Base-by-base conservation (phyloP, 2,113 vertebrate species). In the Vimba vimba region DNA sequence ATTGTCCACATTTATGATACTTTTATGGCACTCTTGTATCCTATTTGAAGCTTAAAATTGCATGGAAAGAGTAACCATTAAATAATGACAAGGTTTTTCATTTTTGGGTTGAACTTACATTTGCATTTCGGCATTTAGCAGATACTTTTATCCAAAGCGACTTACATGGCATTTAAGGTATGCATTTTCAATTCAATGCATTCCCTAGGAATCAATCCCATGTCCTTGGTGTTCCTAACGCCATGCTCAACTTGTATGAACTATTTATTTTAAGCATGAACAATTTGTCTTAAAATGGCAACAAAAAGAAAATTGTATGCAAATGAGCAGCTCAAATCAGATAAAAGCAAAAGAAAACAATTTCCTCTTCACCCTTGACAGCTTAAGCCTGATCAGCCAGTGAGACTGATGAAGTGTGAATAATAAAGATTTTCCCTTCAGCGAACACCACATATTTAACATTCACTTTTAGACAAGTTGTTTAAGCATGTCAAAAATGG, bases 321-420 rank as follows among this genome's bases (percentile, higher is more conserved):
- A 45, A 79, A 62, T 21, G 1, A 57, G 2, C 59, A 83, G 78
- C 62, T 47, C 6, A 71, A 66, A 82, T n/a, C 6, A 52, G 47
- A 43, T 76, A 74, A 57, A 50, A 50, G 19, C 8, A 1, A 87
- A 73, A 39, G 5, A 74, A 25, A 50, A 23, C n/a, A 47, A 80
- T 79, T 59, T 85, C 50, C 45, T 79, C 3, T 55, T 71, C 23
- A 79, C 57, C 36, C 33, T 4, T 85, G 62, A 66, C 47, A 79
- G 74, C 21, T 43, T 55, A 79, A 71, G 47, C 66, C 62, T 5
- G 39, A 85, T 9, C 47, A 64, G 11, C 45, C 83, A 21, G 60
- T 3, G 74, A 85, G 60, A 60, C 83, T 15, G 68, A 85, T 21
- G 73, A 76, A 52, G 23, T 71, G 60, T 73, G 73, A 85, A 83